Base-by-base conservation (phyloP, 1,140 invertebrate genomes). In the Aplysia californica region DNA sequence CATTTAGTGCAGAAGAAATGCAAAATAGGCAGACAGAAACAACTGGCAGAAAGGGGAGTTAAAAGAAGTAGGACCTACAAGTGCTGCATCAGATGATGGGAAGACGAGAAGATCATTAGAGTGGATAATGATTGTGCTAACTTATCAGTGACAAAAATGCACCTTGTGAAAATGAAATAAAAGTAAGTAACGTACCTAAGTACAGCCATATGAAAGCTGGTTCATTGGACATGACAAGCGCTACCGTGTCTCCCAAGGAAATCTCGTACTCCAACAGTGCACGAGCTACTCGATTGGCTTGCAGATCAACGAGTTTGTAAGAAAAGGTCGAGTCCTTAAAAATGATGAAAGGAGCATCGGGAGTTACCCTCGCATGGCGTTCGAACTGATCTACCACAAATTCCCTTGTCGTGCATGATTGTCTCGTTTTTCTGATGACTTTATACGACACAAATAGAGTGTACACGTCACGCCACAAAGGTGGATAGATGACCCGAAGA, bases 161-260 rank as follows among this genome's bases (percentile, higher is more conserved):
- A n/a, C n/a, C n/a, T n/a, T n/a, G n/a, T n/a, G n/a, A n/a, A n/a
- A n/a, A n/a, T n/a, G n/a, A n/a, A n/a, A n/a, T n/a, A n/a, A n/a
- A n/a, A n/a, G n/a, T n/a, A n/a, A n/a, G n/a, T n/a, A n/a, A 39
- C 81, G 78, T 80, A 87, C 87, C 87, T 61, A 87, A 68, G 75
- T 86, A 81, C 50, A 81, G 83, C 87, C 87, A 88, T 1, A 86
- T 71, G 75, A 85, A 88, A 10, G 78, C 80, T 29, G 86, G 87
- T 23, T 82, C 79, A 76, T 88, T 88, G 33, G 80, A 61, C 35
- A 84, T 71, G 74, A 87, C 75, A 5, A 88, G 73, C 3, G 86
- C 83, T 0, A 87, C 82, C 33, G 79, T 82, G 38, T 85, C 84
- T 0, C 82, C 85, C 2, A 55, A 3, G 35, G 77, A 66, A 0